Evolutionary conservation across 2,888 invertebrate genomes (phyloP), one percentile per base, ranked within the genome.

Genomic region (Tinea trinotella): DNA sequence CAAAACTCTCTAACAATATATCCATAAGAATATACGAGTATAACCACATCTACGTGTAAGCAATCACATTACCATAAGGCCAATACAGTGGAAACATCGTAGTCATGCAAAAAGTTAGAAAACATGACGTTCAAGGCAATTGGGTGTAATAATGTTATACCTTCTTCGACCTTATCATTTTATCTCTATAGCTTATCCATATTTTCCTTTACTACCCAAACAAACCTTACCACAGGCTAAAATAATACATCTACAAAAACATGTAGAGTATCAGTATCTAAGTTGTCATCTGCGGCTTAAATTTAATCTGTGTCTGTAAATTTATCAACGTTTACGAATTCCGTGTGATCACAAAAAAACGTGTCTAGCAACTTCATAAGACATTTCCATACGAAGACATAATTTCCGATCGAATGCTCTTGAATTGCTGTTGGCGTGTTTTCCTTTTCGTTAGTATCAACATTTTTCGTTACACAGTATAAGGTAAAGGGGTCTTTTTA

Each of bases 141-240:
- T 67, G 68, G 62, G 62, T 59, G 61, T 65, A 64, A 63, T 68
- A 66, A 64, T 61, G 61, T 64, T 57, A 60, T 59, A 58, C 55
- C 59, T 62, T 60, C 60, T 66, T 66, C 64, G 64, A 61, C 55
- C 62, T 61, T 63, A 64, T 66, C 64, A 65, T 65, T 66, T 62
- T 64, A 59, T 60, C 56, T 57, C 54, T 19, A 46, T 19, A 18
- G 15, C 56, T 56, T 61, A 59, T 24, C 7, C 46, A 64, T 67
- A 59, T 65, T 55, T 54, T 58, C 36, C 48, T 55, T n/a, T 44
- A 54, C 3, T 19, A 40, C 10, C n/a, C 24, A 36, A 53, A 17
- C n/a, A 5, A 20, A 54, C n/a, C 19, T 36, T 17, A 46, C 19
- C 46, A 46, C 46, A 46, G 46, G 1, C 19, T 46, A 46, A 46